Evolutionary conservation across 2,113 vertebrate species (phyloP).

Genomic region (Serilophus lunatus): DNA sequence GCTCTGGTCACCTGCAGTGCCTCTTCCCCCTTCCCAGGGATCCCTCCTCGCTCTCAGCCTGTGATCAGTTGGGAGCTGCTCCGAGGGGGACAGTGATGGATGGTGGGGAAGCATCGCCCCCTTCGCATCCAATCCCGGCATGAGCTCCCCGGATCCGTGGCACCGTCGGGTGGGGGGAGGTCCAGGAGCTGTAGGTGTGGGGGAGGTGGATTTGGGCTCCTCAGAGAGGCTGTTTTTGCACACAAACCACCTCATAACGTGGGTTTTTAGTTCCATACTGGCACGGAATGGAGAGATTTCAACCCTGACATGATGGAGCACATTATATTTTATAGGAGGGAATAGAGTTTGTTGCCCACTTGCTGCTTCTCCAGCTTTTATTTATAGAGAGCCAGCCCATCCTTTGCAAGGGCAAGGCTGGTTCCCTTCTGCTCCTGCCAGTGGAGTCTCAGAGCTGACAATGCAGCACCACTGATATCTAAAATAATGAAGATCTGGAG

Average conservation of each 20-base stretch:
- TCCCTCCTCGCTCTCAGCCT: constrained; percentile 82
- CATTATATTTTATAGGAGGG: background rate
- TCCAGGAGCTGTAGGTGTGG: accelerated
- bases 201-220: background rate
- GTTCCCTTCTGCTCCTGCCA: background rate
- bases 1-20: constrained; percentile 66
- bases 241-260: accelerated
- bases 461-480: accelerated
- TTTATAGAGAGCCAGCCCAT: background rate
- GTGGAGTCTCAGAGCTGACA: background rate
- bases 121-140: constrained; percentile 70
- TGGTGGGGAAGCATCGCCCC: constrained; percentile 69
- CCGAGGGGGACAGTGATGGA: constrained; percentile 77
- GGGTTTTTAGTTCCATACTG: accelerated
- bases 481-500: background rate
- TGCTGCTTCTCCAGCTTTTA: background rate
- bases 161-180: background rate
- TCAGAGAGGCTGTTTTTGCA: background rate
- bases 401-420: background rate
- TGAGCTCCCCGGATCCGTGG: constrained; percentile 77
- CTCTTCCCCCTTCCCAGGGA: constrained; percentile 71
- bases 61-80: constrained; percentile 84
- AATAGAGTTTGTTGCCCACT: background rate
- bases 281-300: background rate
- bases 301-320: background rate